A percentile compares a stretch with the other conserved stretches of the same genome.
Evolutionary conservation across 2,888 invertebrate species (phyloP).

Genomic region (Dryadula phaetusa): DNA sequence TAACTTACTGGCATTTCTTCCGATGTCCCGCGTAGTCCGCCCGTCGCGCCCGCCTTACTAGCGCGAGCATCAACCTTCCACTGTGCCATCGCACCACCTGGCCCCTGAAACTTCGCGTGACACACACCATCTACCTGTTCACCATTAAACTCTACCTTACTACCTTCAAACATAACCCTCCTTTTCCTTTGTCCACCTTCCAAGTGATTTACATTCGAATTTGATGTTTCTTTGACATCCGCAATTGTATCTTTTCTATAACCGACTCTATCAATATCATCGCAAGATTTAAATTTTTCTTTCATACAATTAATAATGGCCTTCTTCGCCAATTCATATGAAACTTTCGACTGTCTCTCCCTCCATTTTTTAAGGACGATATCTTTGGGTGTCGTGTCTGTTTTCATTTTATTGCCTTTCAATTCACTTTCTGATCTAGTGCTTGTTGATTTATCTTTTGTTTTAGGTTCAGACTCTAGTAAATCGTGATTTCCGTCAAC

Average conservation of each 20-base stretch:
- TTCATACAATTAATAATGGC: slow-evolving; percentile 77
- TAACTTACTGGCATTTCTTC: slow-evolving; percentile 77
- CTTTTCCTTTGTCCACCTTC: slow-evolving; percentile 49
- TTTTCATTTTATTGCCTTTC: slow-evolving; percentile 46
- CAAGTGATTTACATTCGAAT: slow-evolving; percentile 70
- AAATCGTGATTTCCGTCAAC: background rate
- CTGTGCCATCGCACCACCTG: slow-evolving; percentile 79
- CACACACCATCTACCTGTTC: slow-evolving; percentile 56
- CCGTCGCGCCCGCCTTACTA: slow-evolving; percentile 74
- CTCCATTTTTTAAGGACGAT: slow-evolving; percentile 73
- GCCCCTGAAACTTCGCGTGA: slow-evolving; percentile 79
- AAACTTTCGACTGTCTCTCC: slow-evolving; percentile 66
- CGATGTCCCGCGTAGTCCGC: slow-evolving; percentile 68
- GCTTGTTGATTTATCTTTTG: slow-evolving; percentile 56
- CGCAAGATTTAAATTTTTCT: slow-evolving; percentile 66
- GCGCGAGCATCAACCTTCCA: slow-evolving; percentile 69
- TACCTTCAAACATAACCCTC: slow-evolving; percentile 49
- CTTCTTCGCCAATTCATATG: slow-evolving; percentile 69
- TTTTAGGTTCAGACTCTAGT: slow-evolving; percentile 37
- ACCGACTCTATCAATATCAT: slow-evolving; percentile 58
- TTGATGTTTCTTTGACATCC: slow-evolving; percentile 77
- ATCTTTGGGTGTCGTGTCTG: slow-evolving; percentile 56
- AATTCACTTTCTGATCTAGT: slow-evolving; percentile 43
- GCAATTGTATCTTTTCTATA: slow-evolving; percentile 64
- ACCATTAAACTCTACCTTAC: slow-evolving; percentile 59